phyloP scores from a whole-genome alignment of 1,140 invertebrate species.

The Eulimnadia texana region DNA sequence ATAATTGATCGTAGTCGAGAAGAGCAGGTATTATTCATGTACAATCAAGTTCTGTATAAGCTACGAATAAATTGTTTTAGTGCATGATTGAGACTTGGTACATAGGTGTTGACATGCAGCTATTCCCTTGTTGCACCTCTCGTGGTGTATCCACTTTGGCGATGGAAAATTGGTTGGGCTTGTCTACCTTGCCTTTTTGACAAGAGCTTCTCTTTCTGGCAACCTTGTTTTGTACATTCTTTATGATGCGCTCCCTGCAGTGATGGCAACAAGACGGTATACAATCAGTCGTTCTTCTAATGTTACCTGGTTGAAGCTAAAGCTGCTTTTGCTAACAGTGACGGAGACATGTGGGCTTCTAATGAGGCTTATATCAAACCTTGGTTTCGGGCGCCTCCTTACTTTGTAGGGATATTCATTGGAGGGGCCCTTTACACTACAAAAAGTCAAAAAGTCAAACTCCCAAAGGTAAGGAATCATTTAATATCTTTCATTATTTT shows the following conservation, averaged over 20 bases:
- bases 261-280: too few relatives aligned
- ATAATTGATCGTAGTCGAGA: neutral
- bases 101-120: constrained; percentile 64
- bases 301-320: too few relatives aligned
- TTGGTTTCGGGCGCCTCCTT: neutral
- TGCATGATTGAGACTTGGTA: constrained; percentile 73
- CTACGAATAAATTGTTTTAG: constrained; percentile 35
- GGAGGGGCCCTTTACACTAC: constrained; percentile 6
- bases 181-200: constrained; percentile 15
- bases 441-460: too few relatives aligned
- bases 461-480: too few relatives aligned
- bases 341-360: neutral
- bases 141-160: constrained; percentile 41
- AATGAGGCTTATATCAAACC: neutral
- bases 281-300: too few relatives aligned
- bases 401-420: constrained; percentile 9
- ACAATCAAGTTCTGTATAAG: neutral
- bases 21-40: neutral
- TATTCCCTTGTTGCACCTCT: constrained; percentile 55
- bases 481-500: too few relatives aligned
- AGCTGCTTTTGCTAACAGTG: too few relatives aligned
- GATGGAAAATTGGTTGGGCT: constrained; percentile 17
- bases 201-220: constrained; percentile 16
- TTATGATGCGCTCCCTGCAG: constrained; percentile 15
- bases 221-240: constrained; percentile 15